Evolutionary conservation across 2,888 invertebrate species (phyloP).

Genomic region (Acrobasis consociella): DNA sequence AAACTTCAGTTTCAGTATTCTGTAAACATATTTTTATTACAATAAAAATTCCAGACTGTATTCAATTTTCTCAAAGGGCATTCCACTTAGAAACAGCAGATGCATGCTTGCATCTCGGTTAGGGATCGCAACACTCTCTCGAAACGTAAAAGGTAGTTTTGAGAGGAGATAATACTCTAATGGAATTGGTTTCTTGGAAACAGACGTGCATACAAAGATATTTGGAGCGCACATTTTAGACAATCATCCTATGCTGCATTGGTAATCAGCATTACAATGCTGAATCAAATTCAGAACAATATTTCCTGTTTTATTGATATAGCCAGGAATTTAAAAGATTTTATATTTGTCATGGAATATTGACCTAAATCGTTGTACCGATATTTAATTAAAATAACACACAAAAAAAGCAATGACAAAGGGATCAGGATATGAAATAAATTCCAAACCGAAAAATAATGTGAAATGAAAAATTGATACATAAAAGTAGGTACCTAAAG

Average conservation of each 20-base stretch:
- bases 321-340: too few species aligned
- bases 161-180: conserved; percentile 49
- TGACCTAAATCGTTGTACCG: too few species aligned
- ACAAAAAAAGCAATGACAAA: too few species aligned
- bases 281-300: neutral
- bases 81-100: conserved; percentile 13
- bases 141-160: conserved; percentile 34
- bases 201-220: conserved; percentile 39
- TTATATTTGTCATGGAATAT: too few species aligned
- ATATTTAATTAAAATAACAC: too few species aligned
- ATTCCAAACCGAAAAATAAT: too few species aligned
- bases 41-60: neutral
- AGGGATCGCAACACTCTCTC: conserved; percentile 42
- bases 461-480: too few species aligned
- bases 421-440: too few species aligned
- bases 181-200: conserved; percentile 51
- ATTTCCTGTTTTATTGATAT: too few species aligned
- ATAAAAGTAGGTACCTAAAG: too few species aligned
- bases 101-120: conserved; percentile 17
- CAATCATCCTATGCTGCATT: conserved; percentile 4
- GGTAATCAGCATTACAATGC: too few species aligned
- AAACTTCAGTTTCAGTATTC: neutral
- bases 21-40: neutral
- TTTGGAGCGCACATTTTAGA: conserved; percentile 20
- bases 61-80: conserved; percentile 19